Conservation (phyloP, 2,113 vertebrate genomes). For the Electrona antarctica region DNA sequence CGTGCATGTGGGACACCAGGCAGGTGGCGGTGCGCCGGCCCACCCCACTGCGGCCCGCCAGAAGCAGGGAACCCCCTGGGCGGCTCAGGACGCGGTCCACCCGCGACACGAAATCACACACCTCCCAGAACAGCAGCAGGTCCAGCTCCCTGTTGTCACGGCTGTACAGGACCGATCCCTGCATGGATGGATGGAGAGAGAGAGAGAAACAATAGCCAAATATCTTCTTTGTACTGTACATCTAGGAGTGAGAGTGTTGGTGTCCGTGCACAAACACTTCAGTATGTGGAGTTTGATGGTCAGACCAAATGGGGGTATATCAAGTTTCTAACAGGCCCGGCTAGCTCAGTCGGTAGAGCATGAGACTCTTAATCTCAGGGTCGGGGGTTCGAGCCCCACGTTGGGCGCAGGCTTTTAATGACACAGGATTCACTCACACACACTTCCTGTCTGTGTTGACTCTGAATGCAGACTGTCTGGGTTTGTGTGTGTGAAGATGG, state of each 20-base stretch:
- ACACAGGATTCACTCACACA: neutral
- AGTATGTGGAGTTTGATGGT: too few relatives aligned
- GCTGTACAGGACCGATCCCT: slow-evolving; percentile 92
- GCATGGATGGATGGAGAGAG: slow-evolving; percentile 7
- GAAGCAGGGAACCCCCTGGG: slow-evolving; percentile 91
- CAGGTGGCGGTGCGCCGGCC: slow-evolving; percentile 89
- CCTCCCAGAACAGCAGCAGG: slow-evolving; percentile 93
- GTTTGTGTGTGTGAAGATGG: neutral
- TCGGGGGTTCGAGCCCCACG: too few relatives aligned
- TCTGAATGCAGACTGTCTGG: neutral
- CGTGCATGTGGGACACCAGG: slow-evolving; percentile 94
- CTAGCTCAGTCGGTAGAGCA: too few relatives aligned
- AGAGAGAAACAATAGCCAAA: neutral
- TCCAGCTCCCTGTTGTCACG: slow-evolving; percentile 90
- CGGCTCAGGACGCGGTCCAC: slow-evolving; percentile 91
- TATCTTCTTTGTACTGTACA: too few relatives aligned
- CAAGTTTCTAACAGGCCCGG: too few relatives aligned
- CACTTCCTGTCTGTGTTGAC: slow-evolving; percentile 18
- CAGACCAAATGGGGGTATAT: too few relatives aligned
- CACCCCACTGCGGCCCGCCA: slow-evolving; percentile 93
- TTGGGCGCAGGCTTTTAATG: neutral
- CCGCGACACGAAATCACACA: slow-evolving; percentile 88
- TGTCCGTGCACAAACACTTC: too few relatives aligned
- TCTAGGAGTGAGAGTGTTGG: too few relatives aligned
- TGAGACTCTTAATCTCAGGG: too few relatives aligned